Base-by-base conservation (phyloP, 2,113 vertebrate genomes). In the Clinocottus analis region DNA sequence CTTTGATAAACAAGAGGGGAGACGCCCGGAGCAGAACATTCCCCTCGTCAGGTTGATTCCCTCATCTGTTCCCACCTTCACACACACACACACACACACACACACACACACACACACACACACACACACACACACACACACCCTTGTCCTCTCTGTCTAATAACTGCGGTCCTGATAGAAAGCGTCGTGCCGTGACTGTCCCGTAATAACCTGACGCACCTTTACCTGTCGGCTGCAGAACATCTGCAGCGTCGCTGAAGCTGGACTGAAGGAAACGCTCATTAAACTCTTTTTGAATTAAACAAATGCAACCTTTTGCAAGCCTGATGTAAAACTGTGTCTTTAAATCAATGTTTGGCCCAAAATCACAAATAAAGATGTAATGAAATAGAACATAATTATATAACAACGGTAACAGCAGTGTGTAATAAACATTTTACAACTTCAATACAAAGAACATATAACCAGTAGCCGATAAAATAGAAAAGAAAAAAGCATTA, bases 11-110 rank as follows among this genome's bases (percentile, higher is more conserved):
- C 79, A 80, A 75, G 79, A 51, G 53, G 79, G 79, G 53, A 2
- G 77, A 75, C 77, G 78, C 61, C 47, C 78, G 77, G 47, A 75
- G 83, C 51, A 33, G 77, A 82, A 85, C 72, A 80, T 80, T 66
- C 64, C 55, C 59, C 59, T 71, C n/a, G n/a, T 84, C 82, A 79
- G 12, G 65, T 72, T 66, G 70, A 80, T 64, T 80, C 77, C 69
- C 39, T 58, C 72, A 37, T 72, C 13, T 19, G 19, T 43, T 43
- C 49, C n/a, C n/a, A n/a, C n/a, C n/a, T n/a, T n/a, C n/a, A n/a
- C n/a, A 45, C 60, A 45, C 71, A 35, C 68, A 72, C 69, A 60
- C 67, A 72, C 72, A 31, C 67, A 58, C 23, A 47, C 33, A 61
- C 53, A 14, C 29, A 0, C 45, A n/a, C 39, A 5, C 66, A 5